Conservation (phyloP, 2,888 invertebrate genomes). For the Scaptodrosophila latifasciaeformis region DNA sequence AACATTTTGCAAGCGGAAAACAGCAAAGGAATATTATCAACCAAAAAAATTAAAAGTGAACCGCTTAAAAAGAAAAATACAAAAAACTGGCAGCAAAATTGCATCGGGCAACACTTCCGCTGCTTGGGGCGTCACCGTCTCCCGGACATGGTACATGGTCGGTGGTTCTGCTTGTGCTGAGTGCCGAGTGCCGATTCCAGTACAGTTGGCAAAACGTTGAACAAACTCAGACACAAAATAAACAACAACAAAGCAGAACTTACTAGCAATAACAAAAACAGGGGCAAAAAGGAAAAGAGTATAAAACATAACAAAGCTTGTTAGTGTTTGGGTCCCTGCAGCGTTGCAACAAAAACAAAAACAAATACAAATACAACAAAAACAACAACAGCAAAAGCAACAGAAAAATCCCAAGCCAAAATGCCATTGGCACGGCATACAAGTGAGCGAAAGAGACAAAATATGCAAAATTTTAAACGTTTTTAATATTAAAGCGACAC, state of each 20-base stretch:
- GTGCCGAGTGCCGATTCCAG: constrained; percentile 42
- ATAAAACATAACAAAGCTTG: constrained; percentile 60
- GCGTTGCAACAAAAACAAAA: constrained; percentile 33
- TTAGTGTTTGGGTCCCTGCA: constrained; percentile 45
- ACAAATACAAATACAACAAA: not conserved
- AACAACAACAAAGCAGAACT: constrained; percentile 16
- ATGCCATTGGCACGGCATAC: no score
- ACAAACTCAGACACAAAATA: constrained; percentile 54
- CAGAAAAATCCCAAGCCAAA: no score
- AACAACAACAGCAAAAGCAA: no score
- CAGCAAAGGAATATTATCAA: constrained; percentile 59
- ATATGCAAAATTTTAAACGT: constrained; percentile 54
- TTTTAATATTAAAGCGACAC: constrained; percentile 65
- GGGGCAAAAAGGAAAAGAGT: not conserved
- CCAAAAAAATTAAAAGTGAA: constrained; percentile 27
- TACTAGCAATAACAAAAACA: not conserved
- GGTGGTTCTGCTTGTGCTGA: no score
- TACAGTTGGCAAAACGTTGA: constrained; percentile 59
- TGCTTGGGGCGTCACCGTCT: constrained; percentile 44
- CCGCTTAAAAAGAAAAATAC: not conserved
- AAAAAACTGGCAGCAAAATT: constrained; percentile 6
- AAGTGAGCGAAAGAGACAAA: constrained; percentile 48
- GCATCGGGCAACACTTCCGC: constrained; percentile 60
- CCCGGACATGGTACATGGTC: not conserved
- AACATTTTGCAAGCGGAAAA: constrained; percentile 60